Percentiles rank a stretch among this genome's conserved stretches.
Conservation (phyloP, 2,797 vertebrate genomes). For the Hyperoplus lanceolatus region DNA sequence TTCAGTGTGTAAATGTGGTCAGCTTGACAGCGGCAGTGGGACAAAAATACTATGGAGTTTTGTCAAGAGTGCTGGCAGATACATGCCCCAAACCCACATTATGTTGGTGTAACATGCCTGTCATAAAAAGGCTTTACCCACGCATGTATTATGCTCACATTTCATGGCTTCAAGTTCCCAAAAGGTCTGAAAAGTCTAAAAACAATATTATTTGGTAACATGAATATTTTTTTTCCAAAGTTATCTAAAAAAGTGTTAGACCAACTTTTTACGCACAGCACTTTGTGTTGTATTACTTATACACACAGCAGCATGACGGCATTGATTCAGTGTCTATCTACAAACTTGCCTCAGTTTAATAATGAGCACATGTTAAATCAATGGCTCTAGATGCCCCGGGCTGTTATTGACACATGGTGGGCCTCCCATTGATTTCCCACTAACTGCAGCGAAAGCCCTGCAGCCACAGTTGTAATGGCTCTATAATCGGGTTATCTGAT, state of each 20-base stretch:
- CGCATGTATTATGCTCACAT: constrained; percentile 8
- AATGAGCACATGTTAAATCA: constrained; percentile 21
- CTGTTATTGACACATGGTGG: constrained; percentile 39
- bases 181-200: constrained; percentile 13
- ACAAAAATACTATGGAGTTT: constrained; percentile 10
- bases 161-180: not conserved
- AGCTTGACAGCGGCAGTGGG: constrained; percentile 6
- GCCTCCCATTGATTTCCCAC: constrained; percentile 43
- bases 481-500: constrained; percentile 71
- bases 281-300: not conserved
- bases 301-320: constrained; percentile 1
- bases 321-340: constrained; percentile 12
- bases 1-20: constrained; percentile 29
- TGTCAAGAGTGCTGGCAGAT: constrained; percentile 32
- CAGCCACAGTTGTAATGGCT: constrained; percentile 49
- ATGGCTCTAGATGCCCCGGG: not conserved
- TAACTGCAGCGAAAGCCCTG: constrained; percentile 36
- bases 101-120: constrained; percentile 13
- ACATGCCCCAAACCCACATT: constrained; percentile 31
- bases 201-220: not conserved
- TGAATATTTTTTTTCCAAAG: not conserved
- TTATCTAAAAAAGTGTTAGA: not conserved
- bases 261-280: not conserved
- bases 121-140: constrained; percentile 16
- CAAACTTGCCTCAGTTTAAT: constrained; percentile 12